Conservation (phyloP, 2,113 vertebrate species). For the Holacanthus passer region DNA sequence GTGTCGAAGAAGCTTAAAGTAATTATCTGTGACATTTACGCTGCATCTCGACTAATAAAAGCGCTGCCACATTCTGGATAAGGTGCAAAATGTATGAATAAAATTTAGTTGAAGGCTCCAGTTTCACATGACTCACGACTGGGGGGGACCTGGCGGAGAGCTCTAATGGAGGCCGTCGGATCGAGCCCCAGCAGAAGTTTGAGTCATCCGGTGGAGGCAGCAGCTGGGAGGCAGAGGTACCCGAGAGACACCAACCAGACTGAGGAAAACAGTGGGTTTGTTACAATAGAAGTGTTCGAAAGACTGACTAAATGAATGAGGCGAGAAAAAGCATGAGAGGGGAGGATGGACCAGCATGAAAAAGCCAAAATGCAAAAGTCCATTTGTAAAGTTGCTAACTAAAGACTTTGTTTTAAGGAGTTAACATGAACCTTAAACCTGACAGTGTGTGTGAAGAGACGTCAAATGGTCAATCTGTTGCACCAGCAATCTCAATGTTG, state of each 20-base stretch:
- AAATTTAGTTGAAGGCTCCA: neutral
- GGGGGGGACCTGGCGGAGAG: constrained; percentile 6
- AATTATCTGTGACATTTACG: constrained; percentile 27
- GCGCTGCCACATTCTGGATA: neutral
- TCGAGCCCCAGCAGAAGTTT: constrained; percentile 20
- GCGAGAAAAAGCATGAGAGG: neutral
- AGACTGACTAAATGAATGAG: neutral
- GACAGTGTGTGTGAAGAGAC: constrained; percentile 28
- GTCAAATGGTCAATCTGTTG: constrained; percentile 21
- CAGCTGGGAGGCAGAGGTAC: constrained; percentile 4
- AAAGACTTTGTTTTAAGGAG: neutral
- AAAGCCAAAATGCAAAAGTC: neutral
- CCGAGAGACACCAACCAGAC: neutral
- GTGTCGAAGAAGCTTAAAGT: constrained; percentile 29
- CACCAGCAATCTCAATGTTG: too few species aligned
- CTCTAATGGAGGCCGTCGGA: constrained; percentile 23
- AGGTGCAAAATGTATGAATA: neutral
- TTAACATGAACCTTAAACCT: constrained; percentile 2
- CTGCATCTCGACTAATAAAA: constrained; percentile 14
- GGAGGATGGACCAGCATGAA: neutral
- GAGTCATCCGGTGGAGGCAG: constrained; percentile 29
- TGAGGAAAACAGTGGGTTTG: neutral
- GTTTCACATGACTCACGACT: constrained; percentile 12
- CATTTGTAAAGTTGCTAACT: neutral
- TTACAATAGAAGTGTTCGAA: neutral